phyloP scores from a whole-genome alignment of 2,888 invertebrate genomes.

The Proisotoma minuta region DNA sequence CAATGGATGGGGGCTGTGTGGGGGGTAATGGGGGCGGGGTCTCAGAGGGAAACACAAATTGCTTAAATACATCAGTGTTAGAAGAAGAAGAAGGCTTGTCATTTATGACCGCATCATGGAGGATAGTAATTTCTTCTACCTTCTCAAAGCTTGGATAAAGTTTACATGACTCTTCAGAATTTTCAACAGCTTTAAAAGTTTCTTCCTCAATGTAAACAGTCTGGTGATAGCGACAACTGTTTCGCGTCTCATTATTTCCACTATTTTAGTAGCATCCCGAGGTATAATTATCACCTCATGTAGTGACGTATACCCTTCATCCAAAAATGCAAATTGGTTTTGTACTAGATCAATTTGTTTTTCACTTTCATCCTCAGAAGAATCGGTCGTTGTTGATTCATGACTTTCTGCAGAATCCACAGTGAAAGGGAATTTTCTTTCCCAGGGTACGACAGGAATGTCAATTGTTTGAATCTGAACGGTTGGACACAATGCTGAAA shows the following conservation, averaged over 20 bases:
- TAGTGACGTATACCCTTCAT: no score
- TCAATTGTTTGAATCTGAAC: slow-evolving; percentile 12
- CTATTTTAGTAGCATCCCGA: not conserved
- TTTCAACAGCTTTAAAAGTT: not conserved
- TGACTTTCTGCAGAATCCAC: not conserved
- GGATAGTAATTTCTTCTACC: no score
- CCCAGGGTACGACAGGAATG: slow-evolving; percentile 18
- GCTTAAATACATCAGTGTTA: no score
- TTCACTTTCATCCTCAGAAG: not conserved
- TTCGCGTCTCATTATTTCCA: not conserved
- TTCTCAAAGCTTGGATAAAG: no score
- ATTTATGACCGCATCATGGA: no score
- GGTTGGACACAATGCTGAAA: slow-evolving; percentile 14
- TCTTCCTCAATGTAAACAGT: no score
- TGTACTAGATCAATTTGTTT: not conserved
- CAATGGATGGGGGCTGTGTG: not conserved
- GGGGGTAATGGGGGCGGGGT: no score
- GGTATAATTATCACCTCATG: not conserved
- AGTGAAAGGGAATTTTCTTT: not conserved
- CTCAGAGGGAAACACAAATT: no score
- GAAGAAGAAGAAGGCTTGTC: no score
- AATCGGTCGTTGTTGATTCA: not conserved
- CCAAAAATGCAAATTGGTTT: slow-evolving; percentile 2
- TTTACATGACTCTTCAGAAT: not conserved
- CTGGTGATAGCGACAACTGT: no score